A percentile compares a stretch with the other conserved stretches of the same genome.
Evolutionary conservation across 2,888 invertebrate species (phyloP).

Genomic region (Allacma fusca): DNA sequence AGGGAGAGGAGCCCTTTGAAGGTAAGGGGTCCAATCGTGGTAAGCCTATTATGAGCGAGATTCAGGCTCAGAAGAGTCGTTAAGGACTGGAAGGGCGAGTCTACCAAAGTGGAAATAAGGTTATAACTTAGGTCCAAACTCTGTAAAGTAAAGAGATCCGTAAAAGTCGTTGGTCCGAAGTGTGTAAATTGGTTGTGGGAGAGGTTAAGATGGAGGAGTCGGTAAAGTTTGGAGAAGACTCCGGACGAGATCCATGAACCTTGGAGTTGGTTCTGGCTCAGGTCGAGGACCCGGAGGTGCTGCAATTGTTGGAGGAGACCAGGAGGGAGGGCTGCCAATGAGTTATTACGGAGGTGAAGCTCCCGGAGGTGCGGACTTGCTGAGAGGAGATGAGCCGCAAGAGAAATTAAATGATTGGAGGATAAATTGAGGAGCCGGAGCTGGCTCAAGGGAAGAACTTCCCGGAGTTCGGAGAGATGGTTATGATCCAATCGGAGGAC

Average conservation of each 20-base stretch:
- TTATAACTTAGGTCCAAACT: conserved; percentile 78
- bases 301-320: conserved; percentile 77
- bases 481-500: conserved; percentile 79
- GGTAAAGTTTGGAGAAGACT: conserved; percentile 77
- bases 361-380: conserved; percentile 75
- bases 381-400: conserved; percentile 79
- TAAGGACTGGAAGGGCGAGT: conserved; percentile 66
- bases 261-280: conserved; percentile 77
- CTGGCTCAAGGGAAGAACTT: conserved; percentile 73
- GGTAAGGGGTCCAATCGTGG: conserved; percentile 74
- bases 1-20: conserved; percentile 78
- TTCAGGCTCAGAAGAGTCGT: conserved; percentile 80
- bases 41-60: conserved; percentile 76
- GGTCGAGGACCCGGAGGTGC: conserved; percentile 74
- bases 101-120: conserved; percentile 71
- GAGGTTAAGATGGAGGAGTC: conserved; percentile 78
- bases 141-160: conserved; percentile 78
- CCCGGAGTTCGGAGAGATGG: conserved; percentile 72
- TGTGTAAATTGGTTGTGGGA: conserved; percentile 77
- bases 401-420: conserved; percentile 77
- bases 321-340: conserved; percentile 77
- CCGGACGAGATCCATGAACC: conserved; percentile 76
- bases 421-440: conserved; percentile 79
- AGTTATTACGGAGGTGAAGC: conserved; percentile 79
- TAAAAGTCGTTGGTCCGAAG: conserved; percentile 76